Conservation (phyloP, 2,113 vertebrate genomes). For the Dolichallabes microphthalmus region DNA sequence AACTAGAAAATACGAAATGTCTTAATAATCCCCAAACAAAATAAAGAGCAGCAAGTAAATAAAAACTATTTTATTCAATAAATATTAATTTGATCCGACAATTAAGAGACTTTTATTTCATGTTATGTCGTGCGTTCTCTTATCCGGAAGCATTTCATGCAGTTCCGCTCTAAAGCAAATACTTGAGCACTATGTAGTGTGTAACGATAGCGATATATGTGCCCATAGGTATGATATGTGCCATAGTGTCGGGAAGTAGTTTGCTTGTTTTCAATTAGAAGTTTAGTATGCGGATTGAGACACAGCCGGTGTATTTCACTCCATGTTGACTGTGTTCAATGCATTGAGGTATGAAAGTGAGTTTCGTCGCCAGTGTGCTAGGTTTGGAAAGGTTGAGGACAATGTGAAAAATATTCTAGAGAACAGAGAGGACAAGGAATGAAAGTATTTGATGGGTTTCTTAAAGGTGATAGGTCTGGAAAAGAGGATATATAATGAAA, state of each 20-base stretch:
- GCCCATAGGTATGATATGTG: not conserved
- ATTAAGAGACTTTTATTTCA: not conserved
- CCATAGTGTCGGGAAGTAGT: not conserved
- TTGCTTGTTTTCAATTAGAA: not conserved
- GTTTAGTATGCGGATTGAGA: not conserved
- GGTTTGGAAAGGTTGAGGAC: too few relatives aligned
- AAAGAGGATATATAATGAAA: too few relatives aligned
- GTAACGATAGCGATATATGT: not conserved
- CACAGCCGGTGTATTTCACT: not conserved
- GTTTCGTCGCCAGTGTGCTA: not conserved
- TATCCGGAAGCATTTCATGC: not conserved
- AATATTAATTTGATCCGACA: not conserved
- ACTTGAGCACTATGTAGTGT: not conserved
- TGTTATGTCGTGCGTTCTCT: too few relatives aligned
- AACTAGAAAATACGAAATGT: too few relatives aligned
- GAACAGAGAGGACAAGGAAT: too few relatives aligned
- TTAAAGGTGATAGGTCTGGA: too few relatives aligned
- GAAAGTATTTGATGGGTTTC: too few relatives aligned
- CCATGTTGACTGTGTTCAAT: not conserved
- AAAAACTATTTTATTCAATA: not conserved
- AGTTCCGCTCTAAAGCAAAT: not conserved
- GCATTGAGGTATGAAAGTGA: not conserved
- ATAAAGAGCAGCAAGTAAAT: too few relatives aligned
- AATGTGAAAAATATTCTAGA: too few relatives aligned
- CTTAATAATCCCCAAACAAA: not conserved